Evolutionary conservation across 2,797 vertebrate species (phyloP).

Genomic region (Karalla daura): DNA sequence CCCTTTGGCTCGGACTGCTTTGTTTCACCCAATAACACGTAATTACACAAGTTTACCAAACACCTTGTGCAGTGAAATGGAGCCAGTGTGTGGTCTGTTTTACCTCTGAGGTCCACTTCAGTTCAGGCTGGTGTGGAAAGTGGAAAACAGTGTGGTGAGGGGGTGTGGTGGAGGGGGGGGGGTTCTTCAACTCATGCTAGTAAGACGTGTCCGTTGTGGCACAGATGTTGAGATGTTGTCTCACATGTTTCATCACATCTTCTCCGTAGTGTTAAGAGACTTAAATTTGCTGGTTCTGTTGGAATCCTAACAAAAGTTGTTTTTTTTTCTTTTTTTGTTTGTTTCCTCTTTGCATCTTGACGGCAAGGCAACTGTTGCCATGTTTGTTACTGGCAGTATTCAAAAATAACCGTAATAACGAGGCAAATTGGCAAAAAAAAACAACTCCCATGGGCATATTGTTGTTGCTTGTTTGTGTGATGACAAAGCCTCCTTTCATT

Average conservation of each 20-base stretch:
- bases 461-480: not conserved
- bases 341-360: not conserved
- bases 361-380: not conserved
- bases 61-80: not conserved
- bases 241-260: conserved; percentile 5
- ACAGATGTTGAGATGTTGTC: conserved; percentile 13
- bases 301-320: not conserved
- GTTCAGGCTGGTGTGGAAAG: not conserved
- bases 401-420: not conserved
- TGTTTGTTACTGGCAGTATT: not conserved
- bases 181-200: not conserved
- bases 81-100: not conserved
- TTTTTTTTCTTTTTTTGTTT: too few species aligned
- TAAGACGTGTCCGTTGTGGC: not conserved
- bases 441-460: not conserved
- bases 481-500: conserved; percentile 9
- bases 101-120: not conserved
- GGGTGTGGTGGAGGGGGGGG: too few species aligned
- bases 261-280: not conserved
- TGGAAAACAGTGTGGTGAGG: too few species aligned
- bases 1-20: not conserved
- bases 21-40: conserved; percentile 36
- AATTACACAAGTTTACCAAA: conserved; percentile 34
- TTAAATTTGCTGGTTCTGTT: not conserved
- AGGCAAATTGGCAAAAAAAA: not conserved